phyloP scores from a whole-genome alignment of 2,888 invertebrate genomes.

The Cosmia trapezina region DNA sequence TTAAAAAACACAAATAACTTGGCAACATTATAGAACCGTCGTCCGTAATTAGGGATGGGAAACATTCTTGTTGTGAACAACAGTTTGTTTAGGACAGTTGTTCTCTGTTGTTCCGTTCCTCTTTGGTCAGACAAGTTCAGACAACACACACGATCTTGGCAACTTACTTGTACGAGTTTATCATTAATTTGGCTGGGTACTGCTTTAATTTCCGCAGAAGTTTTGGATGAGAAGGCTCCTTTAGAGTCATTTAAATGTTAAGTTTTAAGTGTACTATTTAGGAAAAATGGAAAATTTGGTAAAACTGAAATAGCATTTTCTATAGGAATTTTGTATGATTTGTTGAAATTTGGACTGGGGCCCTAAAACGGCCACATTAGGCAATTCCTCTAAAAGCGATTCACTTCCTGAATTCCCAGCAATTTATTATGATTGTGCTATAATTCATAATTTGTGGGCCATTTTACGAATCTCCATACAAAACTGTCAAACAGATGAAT shows the following conservation, averaged over 20 bases:
- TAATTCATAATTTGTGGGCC: no score
- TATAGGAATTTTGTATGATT: no score
- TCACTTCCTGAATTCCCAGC: no score
- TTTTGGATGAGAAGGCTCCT: slow-evolving; percentile 18
- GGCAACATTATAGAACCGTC: slow-evolving; percentile 46
- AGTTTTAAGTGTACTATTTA: neutral
- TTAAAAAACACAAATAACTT: slow-evolving; percentile 52
- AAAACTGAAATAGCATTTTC: no score
- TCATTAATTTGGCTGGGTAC: slow-evolving; percentile 33
- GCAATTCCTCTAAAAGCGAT: no score
- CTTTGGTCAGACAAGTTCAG: slow-evolving; percentile 47
- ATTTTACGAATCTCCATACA: no score
- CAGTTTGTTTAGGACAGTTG: slow-evolving; percentile 66
- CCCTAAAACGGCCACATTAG: no score
- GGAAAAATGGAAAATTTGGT: no score
- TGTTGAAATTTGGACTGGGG: no score
- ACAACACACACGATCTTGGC: slow-evolving; percentile 51
- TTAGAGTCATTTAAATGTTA: slow-evolving; percentile 16
- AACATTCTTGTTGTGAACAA: slow-evolving; percentile 50
- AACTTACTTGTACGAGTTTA: slow-evolving; percentile 38
- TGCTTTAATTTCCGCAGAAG: slow-evolving; percentile 25
- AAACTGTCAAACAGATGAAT: no score
- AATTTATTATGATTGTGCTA: no score
- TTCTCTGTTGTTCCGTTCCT: slow-evolving; percentile 37
- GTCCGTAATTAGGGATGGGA: slow-evolving; percentile 61